Percentiles rank a stretch among this genome's conserved stretches.
phyloP scores from a whole-genome alignment of 2,113 vertebrate species.

The Casuarius casuarius region DNA sequence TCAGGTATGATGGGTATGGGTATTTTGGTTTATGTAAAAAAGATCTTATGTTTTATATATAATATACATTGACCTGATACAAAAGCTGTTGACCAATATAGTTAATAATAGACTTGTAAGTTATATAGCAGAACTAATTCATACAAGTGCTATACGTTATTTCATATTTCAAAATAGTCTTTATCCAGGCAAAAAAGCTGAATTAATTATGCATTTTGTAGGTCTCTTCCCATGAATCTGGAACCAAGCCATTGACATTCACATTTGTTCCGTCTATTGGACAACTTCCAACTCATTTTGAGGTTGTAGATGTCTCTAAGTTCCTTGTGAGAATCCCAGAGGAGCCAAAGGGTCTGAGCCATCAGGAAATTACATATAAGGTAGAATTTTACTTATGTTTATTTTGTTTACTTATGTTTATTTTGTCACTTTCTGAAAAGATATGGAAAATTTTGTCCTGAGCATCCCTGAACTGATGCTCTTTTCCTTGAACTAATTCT shows the following conservation, averaged over 20 bases:
- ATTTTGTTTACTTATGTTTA: constrained; percentile 7
- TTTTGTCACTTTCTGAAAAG: background rate
- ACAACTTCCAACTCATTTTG: constrained; percentile 81
- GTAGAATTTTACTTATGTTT: constrained; percentile 60
- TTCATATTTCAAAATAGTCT: background rate
- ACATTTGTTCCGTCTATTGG: constrained; percentile 86
- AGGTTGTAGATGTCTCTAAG: constrained; percentile 72
- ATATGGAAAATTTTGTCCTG: background rate
- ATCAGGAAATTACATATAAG: constrained; percentile 69
- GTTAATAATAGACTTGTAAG: background rate
- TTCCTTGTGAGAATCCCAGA: constrained; percentile 74
- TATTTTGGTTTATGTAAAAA: background rate
- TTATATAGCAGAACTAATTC: background rate
- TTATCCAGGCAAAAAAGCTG: background rate
- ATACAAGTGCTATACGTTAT: background rate
- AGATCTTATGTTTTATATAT: background rate
- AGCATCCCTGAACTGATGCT: background rate
- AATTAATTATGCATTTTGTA: constrained; percentile 63
- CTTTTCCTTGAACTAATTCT: background rate
- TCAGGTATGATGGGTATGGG: background rate
- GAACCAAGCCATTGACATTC: constrained; percentile 79
- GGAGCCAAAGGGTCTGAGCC: constrained; percentile 53
- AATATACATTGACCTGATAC: background rate
- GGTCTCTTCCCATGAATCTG: constrained; percentile 72
- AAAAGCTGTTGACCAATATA: rapidly evolving